Evolutionary conservation across 1,140 invertebrate genomes (phyloP).

Genomic region (Anastatus disparis): DNA sequence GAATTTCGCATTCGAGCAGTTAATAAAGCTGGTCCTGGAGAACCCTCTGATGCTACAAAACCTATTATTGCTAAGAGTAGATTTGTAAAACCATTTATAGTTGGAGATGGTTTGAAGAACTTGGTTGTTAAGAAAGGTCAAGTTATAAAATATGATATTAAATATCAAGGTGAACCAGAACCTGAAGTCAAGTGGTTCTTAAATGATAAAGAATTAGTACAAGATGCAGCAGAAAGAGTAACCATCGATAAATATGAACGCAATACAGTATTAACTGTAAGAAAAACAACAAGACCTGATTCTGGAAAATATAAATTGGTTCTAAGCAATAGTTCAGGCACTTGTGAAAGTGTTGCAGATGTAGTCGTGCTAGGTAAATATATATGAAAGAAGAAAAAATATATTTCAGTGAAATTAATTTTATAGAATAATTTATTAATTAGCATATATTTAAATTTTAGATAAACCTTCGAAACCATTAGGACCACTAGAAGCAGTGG

Average conservation of each 20-base stretch:
- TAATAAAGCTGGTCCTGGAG: conserved; percentile 95
- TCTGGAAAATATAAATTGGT: conserved; percentile 91
- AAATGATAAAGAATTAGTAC: conserved; percentile 78
- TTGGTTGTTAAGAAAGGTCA: conserved; percentile 95
- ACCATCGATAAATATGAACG: conserved; percentile 90
- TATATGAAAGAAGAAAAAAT: neutral
- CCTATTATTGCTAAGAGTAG: conserved; percentile 95
- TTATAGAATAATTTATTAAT: neutral
- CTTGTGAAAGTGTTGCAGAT: conserved; percentile 84
- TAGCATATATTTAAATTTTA: conserved; percentile 52
- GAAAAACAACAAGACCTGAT: conserved; percentile 85
- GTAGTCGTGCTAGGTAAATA: conserved; percentile 85
- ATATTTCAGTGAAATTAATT: conserved; percentile 8
- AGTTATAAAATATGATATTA: conserved; percentile 91
- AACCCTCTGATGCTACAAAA: conserved; percentile 93
- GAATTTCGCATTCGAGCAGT: conserved; percentile 96
- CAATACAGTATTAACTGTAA: conserved; percentile 91
- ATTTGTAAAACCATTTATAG: conserved; percentile 93
- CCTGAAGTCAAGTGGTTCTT: conserved; percentile 88
- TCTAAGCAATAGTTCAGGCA: conserved; percentile 85
- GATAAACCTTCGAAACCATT: conserved; percentile 87
- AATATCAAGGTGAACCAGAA: conserved; percentile 94
- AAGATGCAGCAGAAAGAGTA: conserved; percentile 75
- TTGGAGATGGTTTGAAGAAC: conserved; percentile 86
- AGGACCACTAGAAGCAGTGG: conserved; percentile 87